Percentiles rank a stretch among this genome's conserved stretches.
phyloP scores from a whole-genome alignment of 2,797 vertebrate species.

The Sardinella longiceps region DNA sequence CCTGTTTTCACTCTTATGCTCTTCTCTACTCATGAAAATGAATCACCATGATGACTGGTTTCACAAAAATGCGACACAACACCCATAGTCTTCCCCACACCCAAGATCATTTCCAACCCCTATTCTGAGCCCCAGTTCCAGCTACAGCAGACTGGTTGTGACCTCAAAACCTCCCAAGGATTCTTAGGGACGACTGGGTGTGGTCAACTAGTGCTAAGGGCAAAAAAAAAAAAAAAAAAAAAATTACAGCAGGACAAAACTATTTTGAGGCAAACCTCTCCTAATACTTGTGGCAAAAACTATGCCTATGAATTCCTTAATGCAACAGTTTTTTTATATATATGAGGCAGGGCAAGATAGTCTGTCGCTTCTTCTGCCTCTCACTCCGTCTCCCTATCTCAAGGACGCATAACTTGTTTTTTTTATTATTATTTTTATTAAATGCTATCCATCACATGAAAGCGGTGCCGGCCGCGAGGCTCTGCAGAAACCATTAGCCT shows the following conservation, averaged over 20 bases:
- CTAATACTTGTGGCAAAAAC: neutral
- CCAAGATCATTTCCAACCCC: neutral
- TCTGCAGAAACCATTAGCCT: slow-evolving; percentile 34
- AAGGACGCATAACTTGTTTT: slow-evolving; percentile 31
- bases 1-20: neutral
- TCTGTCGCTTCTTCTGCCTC: neutral
- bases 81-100: neutral
- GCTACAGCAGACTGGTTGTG: neutral
- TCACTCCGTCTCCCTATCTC: neutral
- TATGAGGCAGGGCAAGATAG: neutral
- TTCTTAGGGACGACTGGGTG: neutral
- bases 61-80: neutral
- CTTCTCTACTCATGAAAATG: neutral
- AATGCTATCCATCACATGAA: slow-evolving; percentile 30
- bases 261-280: neutral
- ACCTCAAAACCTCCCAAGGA: slow-evolving; percentile 10
- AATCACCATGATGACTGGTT: neutral
- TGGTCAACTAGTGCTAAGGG: neutral
- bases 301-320: neutral
- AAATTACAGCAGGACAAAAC: neutral
- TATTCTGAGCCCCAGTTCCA: neutral
- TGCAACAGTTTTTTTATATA: neutral
- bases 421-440: slow-evolving; percentile 18
- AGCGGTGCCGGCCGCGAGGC: slow-evolving; percentile 12
- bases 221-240: neutral